These are phyloP conservation scores for Seira musarum DNA, from an alignment of 2,888 invertebrate genomes.

Conservation along the genomic window DNA sequence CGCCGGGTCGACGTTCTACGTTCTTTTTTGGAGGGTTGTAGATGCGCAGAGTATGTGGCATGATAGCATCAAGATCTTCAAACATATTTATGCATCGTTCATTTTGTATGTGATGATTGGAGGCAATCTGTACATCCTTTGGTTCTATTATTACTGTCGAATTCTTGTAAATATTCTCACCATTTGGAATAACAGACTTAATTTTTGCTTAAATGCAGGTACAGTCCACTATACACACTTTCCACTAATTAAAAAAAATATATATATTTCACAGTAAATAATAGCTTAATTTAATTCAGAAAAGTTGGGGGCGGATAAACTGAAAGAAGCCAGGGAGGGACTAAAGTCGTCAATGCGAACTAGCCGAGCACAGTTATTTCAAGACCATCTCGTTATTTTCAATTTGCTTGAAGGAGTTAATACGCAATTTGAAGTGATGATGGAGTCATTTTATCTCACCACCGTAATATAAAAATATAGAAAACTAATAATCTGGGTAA, in stretches of 20 bases:
- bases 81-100: neutral
- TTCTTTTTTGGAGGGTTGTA: neutral
- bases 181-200: slow-evolving; percentile 37
- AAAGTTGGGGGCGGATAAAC: slow-evolving; percentile 3
- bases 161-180: slow-evolving; percentile 38
- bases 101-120: slow-evolving; percentile 15
- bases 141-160: slow-evolving; percentile 39
- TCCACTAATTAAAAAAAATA: too few relatives aligned
- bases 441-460: slow-evolving; percentile 36
- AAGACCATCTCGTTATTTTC: slow-evolving; percentile 41
- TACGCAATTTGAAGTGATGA: slow-evolving; percentile 25
- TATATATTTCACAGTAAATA: too few relatives aligned
- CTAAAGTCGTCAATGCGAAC: slow-evolving; percentile 11
- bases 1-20: slow-evolving; percentile 18
- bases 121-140: slow-evolving; percentile 30
- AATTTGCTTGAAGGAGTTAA: slow-evolving; percentile 43
- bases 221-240: too few relatives aligned
- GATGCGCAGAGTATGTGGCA: slow-evolving; percentile 24
- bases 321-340: neutral
- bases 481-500: too few relatives aligned
- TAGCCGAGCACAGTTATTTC: slow-evolving; percentile 24
- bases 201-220: slow-evolving; percentile 42
- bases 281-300: too few relatives aligned
- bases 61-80: neutral
- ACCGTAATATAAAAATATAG: too few relatives aligned